These are phyloP conservation scores for Lasioglossum calceatum DNA, from an alignment of 2,888 invertebrate species.

Conservation along the genomic window DNA sequence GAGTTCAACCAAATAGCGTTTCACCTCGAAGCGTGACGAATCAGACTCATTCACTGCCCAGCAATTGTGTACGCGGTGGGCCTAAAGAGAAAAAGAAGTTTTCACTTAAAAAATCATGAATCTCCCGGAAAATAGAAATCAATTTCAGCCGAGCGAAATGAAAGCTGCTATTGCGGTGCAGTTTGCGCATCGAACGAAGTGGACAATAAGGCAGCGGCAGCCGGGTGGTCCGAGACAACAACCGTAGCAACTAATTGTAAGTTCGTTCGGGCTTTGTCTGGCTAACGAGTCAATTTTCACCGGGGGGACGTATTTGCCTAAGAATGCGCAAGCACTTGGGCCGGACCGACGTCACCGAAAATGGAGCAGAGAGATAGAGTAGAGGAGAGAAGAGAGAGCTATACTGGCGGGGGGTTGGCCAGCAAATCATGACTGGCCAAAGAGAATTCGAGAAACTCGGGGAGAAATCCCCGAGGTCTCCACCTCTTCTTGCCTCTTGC, in stretches of 20 bases:
- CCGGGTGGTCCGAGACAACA: not conserved
- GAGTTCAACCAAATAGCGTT: no score
- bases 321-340: conserved; percentile 26
- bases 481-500: not conserved
- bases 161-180: not conserved
- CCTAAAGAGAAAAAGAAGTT: no score
- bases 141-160: no score
- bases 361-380: conserved; percentile 21
- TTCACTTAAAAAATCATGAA: no score
- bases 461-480: conserved; percentile 51
- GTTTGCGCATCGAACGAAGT: not conserved
- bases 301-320: conserved; percentile 25
- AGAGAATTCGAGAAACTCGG: conserved; percentile 68
- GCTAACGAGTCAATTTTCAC: conserved; percentile 18
- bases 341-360: conserved; percentile 17
- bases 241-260: conserved; percentile 3
- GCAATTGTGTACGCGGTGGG: no score
- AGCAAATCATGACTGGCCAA: conserved; percentile 56
- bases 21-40: no score
- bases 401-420: conserved; percentile 11
- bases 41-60: no score
- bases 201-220: not conserved
- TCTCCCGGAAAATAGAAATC: no score
- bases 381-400: not conserved
- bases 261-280: conserved; percentile 3